Base-by-base conservation (phyloP, 2,888 invertebrate genomes). In the Trypoxylon attenuatum region DNA sequence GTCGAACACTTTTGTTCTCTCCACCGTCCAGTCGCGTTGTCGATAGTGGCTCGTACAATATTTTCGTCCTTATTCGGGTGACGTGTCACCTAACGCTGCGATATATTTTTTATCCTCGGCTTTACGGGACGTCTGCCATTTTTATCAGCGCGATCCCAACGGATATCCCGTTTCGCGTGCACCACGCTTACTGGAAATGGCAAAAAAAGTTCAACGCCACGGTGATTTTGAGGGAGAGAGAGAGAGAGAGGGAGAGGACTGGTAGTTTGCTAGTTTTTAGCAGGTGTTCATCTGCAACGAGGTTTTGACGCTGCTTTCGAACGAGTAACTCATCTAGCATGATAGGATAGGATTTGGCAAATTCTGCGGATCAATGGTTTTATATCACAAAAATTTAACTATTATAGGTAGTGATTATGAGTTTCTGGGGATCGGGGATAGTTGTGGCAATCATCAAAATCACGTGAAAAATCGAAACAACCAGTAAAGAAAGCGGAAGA, bases 51-150 rank as follows among this genome's bases (percentile, higher is more conserved):
- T 49, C 39, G 42, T 22, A 38, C 72, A 56, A 72, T 63, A 68
- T 71, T 71, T 59, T 43, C 59, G 53, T 64, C 64, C 52, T 59
- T 55, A 22, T n/a, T n/a, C 50, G 22, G 22, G 52, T 18, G 49
- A 22, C 63, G 41, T 47, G 71, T 72, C 71, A 59, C 41, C 63
- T 43, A 52, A 72, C 50, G n/a, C n/a, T n/a, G 19, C 38, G 45
- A 43, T 57, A 67, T 45, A 58, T n/a, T 62, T 57, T 71, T 71
- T 72, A 62, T 69, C 52, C 41, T 23, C 22, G 55, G 52, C 59
- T 49, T 65, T 45, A 41, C 52, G 47, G 25, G 6, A 16, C 15
- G 33, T 16, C 13, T 41, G 43, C 8, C 25, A 46, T 59, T 39
- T 41, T 27, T 21, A 8, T 38, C 47, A n/a, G 39, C 10, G 15